A percentile compares a stretch with the other conserved stretches of the same genome.
Evolutionary conservation across 2,113 vertebrate species (phyloP).

Genomic region (Cryptomyrus ogoouensis): DNA sequence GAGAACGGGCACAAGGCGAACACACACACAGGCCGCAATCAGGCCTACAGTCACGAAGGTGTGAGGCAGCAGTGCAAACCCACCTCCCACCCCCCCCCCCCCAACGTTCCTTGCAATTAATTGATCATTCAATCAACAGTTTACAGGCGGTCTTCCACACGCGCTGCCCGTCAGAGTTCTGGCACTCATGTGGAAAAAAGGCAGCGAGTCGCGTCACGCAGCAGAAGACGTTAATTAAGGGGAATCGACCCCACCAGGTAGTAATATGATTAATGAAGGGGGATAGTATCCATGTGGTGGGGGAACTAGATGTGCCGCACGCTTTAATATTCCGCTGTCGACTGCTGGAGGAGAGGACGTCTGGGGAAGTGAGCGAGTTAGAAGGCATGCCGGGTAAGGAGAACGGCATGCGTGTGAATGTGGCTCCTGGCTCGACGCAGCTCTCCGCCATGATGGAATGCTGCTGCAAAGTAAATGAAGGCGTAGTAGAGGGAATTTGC

Average conservation of each 20-base stretch:
- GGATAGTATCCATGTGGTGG: not conserved
- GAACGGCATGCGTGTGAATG: not conserved
- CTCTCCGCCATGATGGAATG: not conserved
- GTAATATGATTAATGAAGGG: not conserved
- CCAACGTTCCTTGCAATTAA: not conserved
- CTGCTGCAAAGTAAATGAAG: not conserved
- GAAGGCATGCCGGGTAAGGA: not conserved
- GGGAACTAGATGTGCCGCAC: not conserved
- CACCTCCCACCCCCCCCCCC: not conserved
- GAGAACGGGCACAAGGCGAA: not conserved
- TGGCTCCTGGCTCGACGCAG: not conserved
- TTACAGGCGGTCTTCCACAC: not conserved
- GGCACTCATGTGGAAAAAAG: not conserved
- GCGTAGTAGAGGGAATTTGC: not conserved
- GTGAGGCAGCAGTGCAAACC: not conserved
- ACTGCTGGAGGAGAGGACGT: not conserved
- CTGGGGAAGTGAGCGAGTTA: not conserved
- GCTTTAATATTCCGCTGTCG: not conserved
- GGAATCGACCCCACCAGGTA: not conserved
- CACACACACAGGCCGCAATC: not conserved
- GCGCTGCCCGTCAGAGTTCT: not conserved
- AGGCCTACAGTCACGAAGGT: not conserved
- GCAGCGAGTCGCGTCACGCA: not conserved
- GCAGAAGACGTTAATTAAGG: constrained; percentile 8
- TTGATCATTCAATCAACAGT: not conserved